A percentile compares a stretch with the other conserved stretches of the same genome.
phyloP scores from a whole-genome alignment of 2,797 vertebrate genomes.

The Graptemys geographica region DNA sequence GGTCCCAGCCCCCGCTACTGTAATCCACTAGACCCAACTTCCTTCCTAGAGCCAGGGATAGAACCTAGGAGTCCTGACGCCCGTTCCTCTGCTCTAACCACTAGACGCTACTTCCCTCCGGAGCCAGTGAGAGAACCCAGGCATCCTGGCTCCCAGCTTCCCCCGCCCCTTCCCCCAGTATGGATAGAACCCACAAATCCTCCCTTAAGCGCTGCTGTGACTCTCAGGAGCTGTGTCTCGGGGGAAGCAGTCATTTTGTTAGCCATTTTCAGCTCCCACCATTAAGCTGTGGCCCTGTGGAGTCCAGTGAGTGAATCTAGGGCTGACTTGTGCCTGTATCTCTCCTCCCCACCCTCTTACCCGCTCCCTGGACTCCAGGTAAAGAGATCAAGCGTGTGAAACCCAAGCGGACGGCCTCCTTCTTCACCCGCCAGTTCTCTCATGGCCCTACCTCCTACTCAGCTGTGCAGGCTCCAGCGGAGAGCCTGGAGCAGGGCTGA shows the following conservation, averaged over 20 bases:
- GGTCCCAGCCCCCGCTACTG: not conserved
- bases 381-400: slow-evolving; percentile 92
- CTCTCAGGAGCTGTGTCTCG: not conserved
- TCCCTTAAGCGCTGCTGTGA: not conserved
- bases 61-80: not conserved
- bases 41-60: not conserved
- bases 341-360: not conserved
- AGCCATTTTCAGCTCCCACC: not conserved
- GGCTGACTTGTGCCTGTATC: not conserved
- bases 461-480: slow-evolving; percentile 85
- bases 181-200: not conserved
- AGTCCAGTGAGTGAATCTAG: not conserved
- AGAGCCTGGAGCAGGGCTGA: slow-evolving; percentile 80
- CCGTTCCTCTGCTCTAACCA: too few relatives aligned
- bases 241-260: not conserved
- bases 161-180: not conserved
- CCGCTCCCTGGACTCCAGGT: slow-evolving; percentile 75
- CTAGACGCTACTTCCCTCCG: not conserved
- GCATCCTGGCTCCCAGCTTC: not conserved
- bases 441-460: slow-evolving; percentile 80
- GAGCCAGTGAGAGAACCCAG: not conserved
- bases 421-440: slow-evolving; percentile 88
- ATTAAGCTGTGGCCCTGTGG: not conserved
- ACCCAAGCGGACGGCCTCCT: slow-evolving; percentile 90
- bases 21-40: not conserved